phyloP scores from a whole-genome alignment of 2,113 vertebrate genomes.

The Gallinago paraguaiae region DNA sequence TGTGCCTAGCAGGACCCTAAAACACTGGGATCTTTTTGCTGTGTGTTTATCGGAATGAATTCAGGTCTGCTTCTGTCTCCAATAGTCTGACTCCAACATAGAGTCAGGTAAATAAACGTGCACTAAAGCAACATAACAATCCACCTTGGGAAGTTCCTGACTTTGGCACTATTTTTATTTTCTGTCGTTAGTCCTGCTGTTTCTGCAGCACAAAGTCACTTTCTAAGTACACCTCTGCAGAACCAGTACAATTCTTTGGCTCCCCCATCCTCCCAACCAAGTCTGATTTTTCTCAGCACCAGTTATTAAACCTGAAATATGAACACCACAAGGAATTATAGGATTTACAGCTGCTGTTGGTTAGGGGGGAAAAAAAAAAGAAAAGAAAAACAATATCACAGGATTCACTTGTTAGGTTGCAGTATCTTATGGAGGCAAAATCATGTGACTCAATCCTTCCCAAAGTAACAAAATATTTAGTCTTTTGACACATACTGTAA shows the following conservation, averaged over 20 bases:
- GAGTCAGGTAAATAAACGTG: neutral
- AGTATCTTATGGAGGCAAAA: neutral
- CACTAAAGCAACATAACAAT: neutral
- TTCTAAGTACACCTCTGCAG: neutral
- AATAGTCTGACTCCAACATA: no score
- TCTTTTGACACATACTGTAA: neutral
- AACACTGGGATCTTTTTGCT: neutral
- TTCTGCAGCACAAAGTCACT: neutral
- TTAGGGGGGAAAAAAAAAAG: accelerated
- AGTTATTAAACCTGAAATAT: neutral
- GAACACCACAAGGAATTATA: neutral
- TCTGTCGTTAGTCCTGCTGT: neutral
- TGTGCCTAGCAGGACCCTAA: neutral
- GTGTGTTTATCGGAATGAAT: neutral
- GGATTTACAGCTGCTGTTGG: neutral
- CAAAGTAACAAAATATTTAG: neutral
- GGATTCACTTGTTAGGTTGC: neutral
- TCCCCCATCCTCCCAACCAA: neutral
- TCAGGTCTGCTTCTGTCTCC: neutral
- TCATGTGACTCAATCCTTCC: neutral
- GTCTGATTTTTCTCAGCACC: neutral
- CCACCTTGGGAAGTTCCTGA: neutral
- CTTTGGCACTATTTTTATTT: neutral
- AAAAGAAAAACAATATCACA: neutral
- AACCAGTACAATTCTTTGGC: neutral